Conservation (phyloP, 2,113 vertebrate species). For the Equus przewalskii region DNA sequence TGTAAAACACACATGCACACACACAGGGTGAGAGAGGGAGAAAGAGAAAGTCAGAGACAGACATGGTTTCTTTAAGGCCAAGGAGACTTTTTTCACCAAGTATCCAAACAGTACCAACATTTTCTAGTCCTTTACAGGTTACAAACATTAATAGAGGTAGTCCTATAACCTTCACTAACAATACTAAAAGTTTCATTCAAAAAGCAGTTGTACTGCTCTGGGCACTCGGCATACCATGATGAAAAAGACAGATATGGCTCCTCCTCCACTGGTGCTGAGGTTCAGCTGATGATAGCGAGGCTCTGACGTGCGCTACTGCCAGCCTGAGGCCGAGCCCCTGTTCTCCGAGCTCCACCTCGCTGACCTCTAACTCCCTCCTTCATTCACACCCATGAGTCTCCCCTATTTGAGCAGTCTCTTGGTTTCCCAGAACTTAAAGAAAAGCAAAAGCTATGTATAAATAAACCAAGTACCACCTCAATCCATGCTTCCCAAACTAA, state of each 20-base stretch:
- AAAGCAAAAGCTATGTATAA: not conserved
- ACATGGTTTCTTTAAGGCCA: not conserved
- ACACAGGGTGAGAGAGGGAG: not conserved
- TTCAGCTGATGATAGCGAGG: not conserved
- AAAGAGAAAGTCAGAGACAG: not conserved
- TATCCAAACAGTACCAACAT: not conserved
- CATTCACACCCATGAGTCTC: not conserved
- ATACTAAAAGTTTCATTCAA: not conserved
- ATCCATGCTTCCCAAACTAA: slow-evolving; percentile 15
- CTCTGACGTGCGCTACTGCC: not conserved
- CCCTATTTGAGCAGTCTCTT: not conserved
- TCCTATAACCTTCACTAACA: not conserved
- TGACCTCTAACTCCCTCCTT: not conserved
- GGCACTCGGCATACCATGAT: not conserved
- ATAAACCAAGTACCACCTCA: not conserved
- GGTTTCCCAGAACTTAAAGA: not conserved
- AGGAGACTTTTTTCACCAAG: not conserved
- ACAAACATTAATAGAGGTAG: not conserved
- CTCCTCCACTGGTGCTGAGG: fast-evolving
- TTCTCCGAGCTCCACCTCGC: not conserved
- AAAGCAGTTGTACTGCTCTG: not conserved
- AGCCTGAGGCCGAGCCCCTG: not conserved
- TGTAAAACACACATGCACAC: not conserved
- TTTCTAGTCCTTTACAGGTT: not conserved
- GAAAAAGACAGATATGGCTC: not conserved